Evolutionary conservation across 2,113 vertebrate genomes (phyloP).

Genomic region (Entosphenus tridentatus): DNA sequence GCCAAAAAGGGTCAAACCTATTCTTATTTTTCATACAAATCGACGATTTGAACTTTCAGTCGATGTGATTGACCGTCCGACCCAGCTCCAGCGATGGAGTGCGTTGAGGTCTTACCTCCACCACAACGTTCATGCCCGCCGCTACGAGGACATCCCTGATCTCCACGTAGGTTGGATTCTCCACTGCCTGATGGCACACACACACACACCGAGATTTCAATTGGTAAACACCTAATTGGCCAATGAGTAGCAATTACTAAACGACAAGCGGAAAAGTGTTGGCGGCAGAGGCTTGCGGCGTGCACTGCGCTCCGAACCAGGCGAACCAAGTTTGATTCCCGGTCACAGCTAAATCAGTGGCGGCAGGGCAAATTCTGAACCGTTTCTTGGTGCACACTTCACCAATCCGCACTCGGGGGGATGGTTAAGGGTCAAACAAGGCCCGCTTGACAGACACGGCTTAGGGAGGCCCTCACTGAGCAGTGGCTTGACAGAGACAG

Average conservation of each 20-base stretch:
- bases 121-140: conserved; percentile 47
- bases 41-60: too few relatives aligned
- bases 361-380: background rate
- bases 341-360: background rate
- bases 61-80: too few relatives aligned
- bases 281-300: background rate
- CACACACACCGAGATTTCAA: background rate
- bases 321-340: background rate
- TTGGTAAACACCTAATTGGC: background rate
- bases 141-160: conserved; percentile 68
- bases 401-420: background rate
- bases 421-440: background rate
- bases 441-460: too few relatives aligned
- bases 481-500: too few relatives aligned
- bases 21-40: too few relatives aligned
- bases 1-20: too few relatives aligned
- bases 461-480: too few relatives aligned
- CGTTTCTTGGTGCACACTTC: background rate
- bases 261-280: background rate
- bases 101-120: conserved; percentile 39
- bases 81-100: background rate
- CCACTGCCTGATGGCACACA: conserved; percentile 38
- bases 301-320: background rate
- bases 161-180: conserved; percentile 76
- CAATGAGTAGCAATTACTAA: background rate